Percentiles rank a stretch among this genome's conserved stretches.
Conservation (phyloP, 2,797 vertebrate species). For the Petrocephalus schoutedeni region DNA sequence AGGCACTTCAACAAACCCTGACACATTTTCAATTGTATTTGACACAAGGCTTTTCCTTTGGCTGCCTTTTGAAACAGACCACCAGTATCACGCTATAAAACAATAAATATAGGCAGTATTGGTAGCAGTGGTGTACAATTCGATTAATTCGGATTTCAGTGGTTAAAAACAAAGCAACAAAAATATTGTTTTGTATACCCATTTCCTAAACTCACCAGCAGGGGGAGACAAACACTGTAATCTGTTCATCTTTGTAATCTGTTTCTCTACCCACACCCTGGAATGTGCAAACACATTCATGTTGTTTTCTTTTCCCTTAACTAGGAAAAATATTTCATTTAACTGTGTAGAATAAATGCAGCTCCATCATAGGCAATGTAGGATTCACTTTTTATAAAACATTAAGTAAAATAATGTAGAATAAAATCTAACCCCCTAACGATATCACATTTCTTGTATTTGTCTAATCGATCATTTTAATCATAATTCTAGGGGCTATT, state of each 20-base stretch:
- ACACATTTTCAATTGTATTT: not conserved
- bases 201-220: not conserved
- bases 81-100: not conserved
- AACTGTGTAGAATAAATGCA: not conserved
- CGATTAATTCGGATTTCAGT: not conserved
- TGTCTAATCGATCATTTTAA: not conserved
- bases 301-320: slow-evolving; percentile 8
- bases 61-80: not conserved
- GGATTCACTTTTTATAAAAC: not conserved
- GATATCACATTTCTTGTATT: not conserved
- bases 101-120: not conserved
- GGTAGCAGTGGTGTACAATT: not conserved
- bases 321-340: not conserved
- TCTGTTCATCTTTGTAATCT: too few relatives aligned
- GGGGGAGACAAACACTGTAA: slow-evolving; percentile 14
- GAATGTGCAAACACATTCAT: not conserved
- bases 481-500: not conserved
- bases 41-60: not conserved
- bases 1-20: not conserved
- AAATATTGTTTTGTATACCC: not conserved
- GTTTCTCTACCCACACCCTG: too few relatives aligned
- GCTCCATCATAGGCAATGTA: not conserved
- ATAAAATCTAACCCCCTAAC: not conserved
- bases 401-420: not conserved
- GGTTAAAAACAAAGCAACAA: not conserved